phyloP scores from a whole-genome alignment of 2,888 invertebrate species.

The Oscheius sp. region DNA sequence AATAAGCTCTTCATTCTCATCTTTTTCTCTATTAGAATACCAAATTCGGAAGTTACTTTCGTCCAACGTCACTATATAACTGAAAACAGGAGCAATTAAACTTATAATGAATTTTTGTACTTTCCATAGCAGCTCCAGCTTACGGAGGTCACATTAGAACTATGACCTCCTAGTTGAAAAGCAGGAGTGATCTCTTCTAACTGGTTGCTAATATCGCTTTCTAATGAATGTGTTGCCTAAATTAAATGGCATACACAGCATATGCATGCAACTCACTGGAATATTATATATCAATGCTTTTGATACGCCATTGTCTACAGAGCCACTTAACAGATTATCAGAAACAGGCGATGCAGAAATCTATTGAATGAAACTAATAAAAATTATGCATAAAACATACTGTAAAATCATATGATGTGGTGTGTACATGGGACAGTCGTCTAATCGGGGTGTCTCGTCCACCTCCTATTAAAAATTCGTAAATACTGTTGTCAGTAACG shows the following conservation, averaged over 20 bases:
- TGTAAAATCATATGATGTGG: conserved; percentile 9
- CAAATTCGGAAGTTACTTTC: conserved; percentile 22
- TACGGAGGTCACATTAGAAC: conserved; percentile 1
- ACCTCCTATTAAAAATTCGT: conserved; percentile 7
- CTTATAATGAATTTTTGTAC: neutral
- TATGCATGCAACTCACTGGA: neutral
- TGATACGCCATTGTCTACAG: neutral
- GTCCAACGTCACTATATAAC: conserved; percentile 25
- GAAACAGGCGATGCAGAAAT: conserved; percentile 26
- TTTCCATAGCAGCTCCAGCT: conserved; percentile 21
- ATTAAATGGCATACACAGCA: neutral
- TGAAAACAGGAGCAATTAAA: neutral
- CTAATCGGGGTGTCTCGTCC: neutral
- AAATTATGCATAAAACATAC: neutral
- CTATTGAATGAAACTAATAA: neutral
- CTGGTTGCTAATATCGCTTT: neutral
- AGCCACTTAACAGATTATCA: conserved; percentile 16
- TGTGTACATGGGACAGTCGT: neutral
- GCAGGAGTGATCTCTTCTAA: conserved; percentile 6
- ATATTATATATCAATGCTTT: conserved; percentile 3
- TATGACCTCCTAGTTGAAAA: conserved; percentile 10
- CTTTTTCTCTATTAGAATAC: conserved; percentile 11
- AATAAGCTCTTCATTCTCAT: conserved; percentile 5
- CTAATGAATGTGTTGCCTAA: neutral
- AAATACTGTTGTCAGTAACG: conserved; percentile 32